Evolutionary conservation across 2,797 vertebrate genomes (phyloP), one percentile per base, ranked within the genome.

Genomic region (Heliangelus exortis): DNA sequence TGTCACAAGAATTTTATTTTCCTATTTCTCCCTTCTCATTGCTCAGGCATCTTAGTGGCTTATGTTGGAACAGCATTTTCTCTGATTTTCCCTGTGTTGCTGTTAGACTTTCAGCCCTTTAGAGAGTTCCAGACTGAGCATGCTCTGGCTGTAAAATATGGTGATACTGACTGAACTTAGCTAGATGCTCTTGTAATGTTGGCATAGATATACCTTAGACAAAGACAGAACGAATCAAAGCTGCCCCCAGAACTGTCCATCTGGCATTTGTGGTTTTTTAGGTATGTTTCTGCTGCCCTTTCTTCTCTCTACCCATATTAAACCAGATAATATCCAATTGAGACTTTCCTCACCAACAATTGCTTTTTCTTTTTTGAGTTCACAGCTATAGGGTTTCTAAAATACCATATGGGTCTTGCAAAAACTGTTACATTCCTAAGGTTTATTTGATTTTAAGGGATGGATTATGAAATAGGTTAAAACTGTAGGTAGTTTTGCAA

Each of bases 211-310:
- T 5, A 53, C 29, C 48, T 67, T 43, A 67, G 57, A 59, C 23
- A 89, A 91, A 71, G 76, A 88, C 66, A 69, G 84, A 91, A 92
- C 45, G 71, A 87, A 79, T 84, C 58, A 13, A 92, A 89, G 55
- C 83, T 91, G 73, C 33, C 73, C 65, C 84, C 33, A 15, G 45
- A 86, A 85, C 23, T 25, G 61, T 66, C 82, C 71, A 57, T 83
- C 78, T 41, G 83, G 54, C 29, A 58, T 36, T 50, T 75, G 21
- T 15, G 21, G 13, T 83, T 76, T 79, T 67, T 68, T 47, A 76
- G 6, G 10, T 39, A 26, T 41, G 39, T 63, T 91, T 90, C 68
- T 84, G 61, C 61, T 78, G 81, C 41, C 50, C 18, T 34, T 69
- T 84, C 79, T 90, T 84, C 48, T 77, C 53, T 47, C 45, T 75